Percentiles rank a stretch among this genome's conserved stretches.
Evolutionary conservation across 2,797 vertebrate species (phyloP).

Genomic region (Oryzias dopingdopingensis): DNA sequence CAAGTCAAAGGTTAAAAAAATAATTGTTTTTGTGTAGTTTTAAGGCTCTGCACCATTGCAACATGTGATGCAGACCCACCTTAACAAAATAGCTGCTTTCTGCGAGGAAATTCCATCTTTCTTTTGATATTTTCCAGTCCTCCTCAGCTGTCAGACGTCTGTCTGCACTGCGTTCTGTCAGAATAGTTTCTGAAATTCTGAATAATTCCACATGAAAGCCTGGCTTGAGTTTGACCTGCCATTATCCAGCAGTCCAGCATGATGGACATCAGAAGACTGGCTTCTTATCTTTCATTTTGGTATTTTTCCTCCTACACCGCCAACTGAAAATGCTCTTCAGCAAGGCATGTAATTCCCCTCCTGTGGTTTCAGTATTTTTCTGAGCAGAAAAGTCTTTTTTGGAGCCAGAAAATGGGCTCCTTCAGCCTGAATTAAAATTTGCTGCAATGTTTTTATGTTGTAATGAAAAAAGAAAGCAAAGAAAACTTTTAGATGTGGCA

Average conservation of each 20-base stretch:
- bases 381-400: constrained; percentile 23
- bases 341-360: constrained; percentile 25
- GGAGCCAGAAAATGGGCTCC: constrained; percentile 8
- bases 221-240: constrained; percentile 14
- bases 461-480: constrained; percentile 25
- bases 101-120: background rate
- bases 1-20: too few relatives aligned
- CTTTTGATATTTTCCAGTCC: background rate
- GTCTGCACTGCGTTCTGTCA: constrained; percentile 11
- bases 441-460: constrained; percentile 20
- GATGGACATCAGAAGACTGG: constrained; percentile 25
- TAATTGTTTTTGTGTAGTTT: too few relatives aligned
- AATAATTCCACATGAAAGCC: constrained; percentile 11
- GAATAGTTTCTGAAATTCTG: constrained; percentile 6
- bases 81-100: background rate
- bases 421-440: constrained; percentile 16
- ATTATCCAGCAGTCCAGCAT: constrained; percentile 7
- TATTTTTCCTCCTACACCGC: constrained; percentile 4
- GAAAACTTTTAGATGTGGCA: constrained; percentile 17
- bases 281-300: constrained; percentile 10
- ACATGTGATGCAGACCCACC: background rate
- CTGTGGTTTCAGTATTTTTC: constrained; percentile 24
- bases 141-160: constrained; percentile 7
- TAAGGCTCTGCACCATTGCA: background rate
- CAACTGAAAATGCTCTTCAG: constrained; percentile 11